phyloP scores from a whole-genome alignment of 2,113 vertebrate species.

The Dermatemys mawii region DNA sequence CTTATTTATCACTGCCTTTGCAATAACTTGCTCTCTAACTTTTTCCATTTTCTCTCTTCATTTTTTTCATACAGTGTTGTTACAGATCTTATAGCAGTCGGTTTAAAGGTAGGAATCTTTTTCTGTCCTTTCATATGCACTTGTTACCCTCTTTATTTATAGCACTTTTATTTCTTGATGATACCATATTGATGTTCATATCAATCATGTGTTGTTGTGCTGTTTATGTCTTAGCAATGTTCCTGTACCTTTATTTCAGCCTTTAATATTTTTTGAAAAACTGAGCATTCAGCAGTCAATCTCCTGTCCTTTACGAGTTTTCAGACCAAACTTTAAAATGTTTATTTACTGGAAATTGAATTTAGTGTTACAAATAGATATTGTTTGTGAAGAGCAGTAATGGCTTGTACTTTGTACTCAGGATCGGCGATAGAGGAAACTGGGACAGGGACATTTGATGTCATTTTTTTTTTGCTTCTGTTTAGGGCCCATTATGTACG shows the following conservation, averaged over 20 bases:
- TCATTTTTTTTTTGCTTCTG: neutral
- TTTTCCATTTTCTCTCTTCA: constrained; percentile 72
- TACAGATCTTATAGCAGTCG: constrained; percentile 74
- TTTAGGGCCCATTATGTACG: neutral
- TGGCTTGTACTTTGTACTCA: neutral
- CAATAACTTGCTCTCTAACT: constrained; percentile 72
- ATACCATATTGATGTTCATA: constrained; percentile 25
- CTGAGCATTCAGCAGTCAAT: neutral
- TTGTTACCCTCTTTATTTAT: constrained; percentile 49
- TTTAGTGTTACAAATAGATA: too few relatives aligned
- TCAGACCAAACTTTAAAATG: neutral
- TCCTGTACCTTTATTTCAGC: constrained; percentile 33
- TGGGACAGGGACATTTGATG: neutral
- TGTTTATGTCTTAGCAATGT: neutral
- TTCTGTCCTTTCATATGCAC: constrained; percentile 63
- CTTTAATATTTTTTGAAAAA: neutral
- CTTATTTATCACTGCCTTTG: constrained; percentile 64
- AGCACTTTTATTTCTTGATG: neutral
- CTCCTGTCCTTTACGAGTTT: neutral
- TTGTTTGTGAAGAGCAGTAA: neutral
- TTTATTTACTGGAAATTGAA: neutral
- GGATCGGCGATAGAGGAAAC: neutral
- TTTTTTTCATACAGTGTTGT: constrained; percentile 73
- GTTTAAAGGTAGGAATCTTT: constrained; percentile 76
- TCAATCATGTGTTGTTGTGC: constrained; percentile 3